Evolutionary conservation across 2,113 vertebrate genomes (phyloP), one percentile per base, ranked within the genome.

Genomic region (Oostethus manadensis): DNA sequence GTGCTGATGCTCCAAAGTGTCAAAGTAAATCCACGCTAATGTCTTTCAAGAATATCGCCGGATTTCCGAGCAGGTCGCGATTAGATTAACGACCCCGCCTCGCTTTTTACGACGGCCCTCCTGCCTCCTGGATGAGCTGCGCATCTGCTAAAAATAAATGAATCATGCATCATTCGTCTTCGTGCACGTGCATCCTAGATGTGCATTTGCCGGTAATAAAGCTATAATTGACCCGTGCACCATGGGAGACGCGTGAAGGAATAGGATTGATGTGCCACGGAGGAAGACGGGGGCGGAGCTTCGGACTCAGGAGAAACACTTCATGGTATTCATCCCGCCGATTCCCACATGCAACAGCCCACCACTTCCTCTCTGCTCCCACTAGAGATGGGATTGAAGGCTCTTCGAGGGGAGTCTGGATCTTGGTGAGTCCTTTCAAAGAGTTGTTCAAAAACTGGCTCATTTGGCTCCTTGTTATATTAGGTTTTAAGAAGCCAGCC

Each of bases 1-100:
- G 76, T 84, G 84, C 87, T 88, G 86, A 89, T 86, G 72, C 84
- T 85, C 87, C 77, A 86, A 85, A 89, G 83, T 85, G 85, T 80
- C 83, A 81, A 71, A 68, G 54, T 59, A 60, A 82, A 88, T 89
- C 76, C 72, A 66, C 74, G 56, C 63, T 89, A 83, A 86, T 74
- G 76, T 80, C 70, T 66, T 80, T 83, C 85, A 83, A 84, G 86
- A 84, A 86, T 85, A 83, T 81, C 82, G 77, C 80, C 72, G 65
- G 67, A 77, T 82, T 86, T 83, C 78, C 67, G 77, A 83, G 73
- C 60, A 81, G 85, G 78, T 77, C 50, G 66, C 54, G 65, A 86
- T 88, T 81, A 85, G 82, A 74, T 85, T 85, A 85, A 80, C 68
- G 72, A 81, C 81, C 66, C 51, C 73, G 70, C 66, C 74, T 85